Evolutionary conservation across 2,888 invertebrate species (phyloP), one percentile per base, ranked within the genome.

Genomic region (Girardia tigrina): DNA sequence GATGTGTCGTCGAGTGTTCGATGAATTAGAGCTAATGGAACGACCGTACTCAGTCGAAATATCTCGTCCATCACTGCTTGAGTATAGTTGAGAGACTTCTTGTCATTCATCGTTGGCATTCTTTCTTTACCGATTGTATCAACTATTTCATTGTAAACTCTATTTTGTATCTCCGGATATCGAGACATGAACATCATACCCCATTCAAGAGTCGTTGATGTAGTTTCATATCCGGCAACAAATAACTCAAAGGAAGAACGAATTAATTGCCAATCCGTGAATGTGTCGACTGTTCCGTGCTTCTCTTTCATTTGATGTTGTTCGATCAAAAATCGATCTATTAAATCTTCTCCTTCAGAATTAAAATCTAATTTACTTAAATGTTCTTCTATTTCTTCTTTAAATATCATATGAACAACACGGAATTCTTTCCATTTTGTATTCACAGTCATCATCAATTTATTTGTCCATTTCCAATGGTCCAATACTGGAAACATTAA

Each of bases 1-100:
- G 74, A 72, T 20, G 80, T 78, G 70, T 82, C 81, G n/a, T 77
- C 71, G n/a, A 78, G 28, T 1, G 71, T 36, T 29, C 28, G 8
- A 26, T 71, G 76, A n/a, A 72, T 42, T 12, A 77, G 29, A 42
- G 75, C 71, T n/a, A 77, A 29, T 12, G 77, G 77, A 4, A 77
- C 77, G 2, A 77, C 70, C 2, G 77, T n/a, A 29, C 77, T 72
- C 20, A 72, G 8, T 77, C 77, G 72, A 1, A 74, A 72, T 29
- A 73, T 42, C 73, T 77, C 77, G 26, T 42, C 36, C n/a, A 77
- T 29, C 6, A 75, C 71, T 23, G 77, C 77, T 42, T 77, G 77
- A 16, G 72, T 73, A 29, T 77, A 77, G 6, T 42, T 26, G 26
- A 77, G 27, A 20, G 14, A 26, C 14, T 75, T 70, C n/a, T 72